These are phyloP conservation scores for Apodemia zela DNA, from an alignment of 2,888 invertebrate genomes.

Conservation along the genomic window DNA sequence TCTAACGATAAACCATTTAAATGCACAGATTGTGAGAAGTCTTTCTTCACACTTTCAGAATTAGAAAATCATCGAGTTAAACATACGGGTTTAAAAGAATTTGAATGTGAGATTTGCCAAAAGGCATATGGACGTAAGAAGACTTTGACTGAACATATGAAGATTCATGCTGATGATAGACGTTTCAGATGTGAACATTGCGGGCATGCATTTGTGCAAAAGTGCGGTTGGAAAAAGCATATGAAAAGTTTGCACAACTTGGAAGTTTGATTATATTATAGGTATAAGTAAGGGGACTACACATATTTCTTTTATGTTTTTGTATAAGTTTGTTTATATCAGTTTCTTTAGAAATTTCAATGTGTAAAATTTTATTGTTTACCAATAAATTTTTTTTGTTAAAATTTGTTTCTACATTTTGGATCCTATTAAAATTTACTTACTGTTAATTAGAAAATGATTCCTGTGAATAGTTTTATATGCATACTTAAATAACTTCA, in stretches of 20 bases:
- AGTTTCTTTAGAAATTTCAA: neutral
- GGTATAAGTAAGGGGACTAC: neutral
- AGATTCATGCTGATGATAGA: conserved; percentile 36
- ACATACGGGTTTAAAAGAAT: conserved; percentile 50
- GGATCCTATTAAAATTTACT: no score
- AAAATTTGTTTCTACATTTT: no score
- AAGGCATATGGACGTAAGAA: conserved; percentile 35
- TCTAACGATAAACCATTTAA: conserved; percentile 41
- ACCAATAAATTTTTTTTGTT: no score
- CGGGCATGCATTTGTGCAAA: conserved; percentile 36
- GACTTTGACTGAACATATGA: conserved; percentile 33
- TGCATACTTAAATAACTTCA: no score
- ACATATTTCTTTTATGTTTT: neutral
- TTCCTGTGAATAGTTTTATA: no score
- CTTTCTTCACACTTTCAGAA: conserved; percentile 47
- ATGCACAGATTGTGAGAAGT: conserved; percentile 40
- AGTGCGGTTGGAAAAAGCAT: conserved; percentile 36
- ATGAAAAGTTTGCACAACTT: conserved; percentile 33
- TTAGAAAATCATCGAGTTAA: conserved; percentile 55
- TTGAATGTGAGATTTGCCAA: conserved; percentile 51
- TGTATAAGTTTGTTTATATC: neutral
- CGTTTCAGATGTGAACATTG: conserved; percentile 35
- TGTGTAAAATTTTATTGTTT: neutral
- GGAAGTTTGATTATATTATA: conserved; percentile 17
- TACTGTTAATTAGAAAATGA: no score